A percentile compares a stretch with the other conserved stretches of the same genome.
Conservation (phyloP, 2,888 invertebrate genomes). For the Blastobasis adustella region DNA sequence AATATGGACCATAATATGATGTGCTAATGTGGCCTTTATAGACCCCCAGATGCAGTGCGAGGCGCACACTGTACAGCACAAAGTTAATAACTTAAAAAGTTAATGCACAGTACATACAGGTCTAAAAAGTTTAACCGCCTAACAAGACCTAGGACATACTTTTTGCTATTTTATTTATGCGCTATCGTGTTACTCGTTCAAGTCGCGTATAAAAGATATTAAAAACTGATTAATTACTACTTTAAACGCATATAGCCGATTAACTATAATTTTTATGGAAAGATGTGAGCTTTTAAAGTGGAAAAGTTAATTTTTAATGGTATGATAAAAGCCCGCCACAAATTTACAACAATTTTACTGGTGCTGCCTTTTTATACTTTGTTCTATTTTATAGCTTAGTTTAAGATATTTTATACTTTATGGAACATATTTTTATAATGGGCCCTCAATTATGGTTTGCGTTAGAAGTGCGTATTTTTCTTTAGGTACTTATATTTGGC, state of each 20-base stretch:
- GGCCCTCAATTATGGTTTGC: no score
- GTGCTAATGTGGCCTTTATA: no score
- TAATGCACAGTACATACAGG: no score
- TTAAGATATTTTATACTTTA: conserved; percentile 1
- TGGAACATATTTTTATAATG: background rate
- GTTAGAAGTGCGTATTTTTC: no score
- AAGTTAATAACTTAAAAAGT: no score
- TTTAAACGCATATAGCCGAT: background rate
- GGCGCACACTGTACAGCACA: no score
- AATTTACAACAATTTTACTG: conserved; percentile 23
- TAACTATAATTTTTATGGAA: conserved; percentile 13
- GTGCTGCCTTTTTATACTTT: conserved; percentile 11
- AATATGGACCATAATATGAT: no score
- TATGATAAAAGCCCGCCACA: conserved; percentile 21
- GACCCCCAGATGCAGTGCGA: no score
- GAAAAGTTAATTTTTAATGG: conserved; percentile 27
- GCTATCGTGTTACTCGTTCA: background rate
- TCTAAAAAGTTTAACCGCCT: no score
- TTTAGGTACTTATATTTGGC: no score
- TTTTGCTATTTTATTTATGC: background rate
- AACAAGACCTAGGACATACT: background rate
- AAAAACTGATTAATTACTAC: background rate
- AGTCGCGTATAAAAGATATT: background rate
- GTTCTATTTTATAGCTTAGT: conserved; percentile 11
- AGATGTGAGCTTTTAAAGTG: conserved; percentile 12